Evolutionary conservation across 2,888 invertebrate genomes (phyloP), one percentile per base, ranked within the genome.

Genomic region (Pterobdella sp.): DNA sequence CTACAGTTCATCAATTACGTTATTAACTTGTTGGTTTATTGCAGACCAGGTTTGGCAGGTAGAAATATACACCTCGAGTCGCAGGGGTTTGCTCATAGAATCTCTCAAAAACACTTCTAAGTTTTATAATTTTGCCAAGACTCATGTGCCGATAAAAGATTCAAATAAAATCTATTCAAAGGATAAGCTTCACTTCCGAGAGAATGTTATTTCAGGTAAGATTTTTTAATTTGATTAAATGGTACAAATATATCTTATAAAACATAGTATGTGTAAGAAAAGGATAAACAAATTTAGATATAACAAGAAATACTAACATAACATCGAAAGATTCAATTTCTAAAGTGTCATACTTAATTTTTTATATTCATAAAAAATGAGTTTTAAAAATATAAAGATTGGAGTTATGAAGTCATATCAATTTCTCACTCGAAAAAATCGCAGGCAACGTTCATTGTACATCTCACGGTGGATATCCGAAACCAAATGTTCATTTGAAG

Each of bases 181-280:
- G 26, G 60, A 56, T 22, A 26, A 56, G n/a, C 60, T 56, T 56
- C 60, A 56, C 60, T 56, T 56, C n/a, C 60, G n/a, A n/a, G 60
- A 56, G 26, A 56, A 56, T 22, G 18, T 22, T 22, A 22, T 3
- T 3, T 56, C n/a, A 3, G 60, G 60, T 56, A 26, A n/a, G 60
- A n/a, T 22, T 18, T 3, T 26, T 42, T 14, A 14, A 7, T 42
- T 42, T 42, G 22, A 22, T 42, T 7, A 42, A 14, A 14, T 42
- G 49, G 22, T n/a, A n/a, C n/a, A n/a, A n/a, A n/a, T n/a, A n/a
- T n/a, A n/a, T n/a, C n/a, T n/a, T n/a, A n/a, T n/a, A n/a, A n/a
- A n/a, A n/a, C n/a, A n/a, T n/a, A n/a, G n/a, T n/a, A n/a, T n/a
- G n/a, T n/a, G n/a, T n/a, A n/a, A n/a, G n/a, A n/a, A n/a, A n/a